A percentile compares a stretch with the other conserved stretches of the same genome.
phyloP scores from a whole-genome alignment of 1,140 invertebrate genomes.

The Euwallacea fornicatus region DNA sequence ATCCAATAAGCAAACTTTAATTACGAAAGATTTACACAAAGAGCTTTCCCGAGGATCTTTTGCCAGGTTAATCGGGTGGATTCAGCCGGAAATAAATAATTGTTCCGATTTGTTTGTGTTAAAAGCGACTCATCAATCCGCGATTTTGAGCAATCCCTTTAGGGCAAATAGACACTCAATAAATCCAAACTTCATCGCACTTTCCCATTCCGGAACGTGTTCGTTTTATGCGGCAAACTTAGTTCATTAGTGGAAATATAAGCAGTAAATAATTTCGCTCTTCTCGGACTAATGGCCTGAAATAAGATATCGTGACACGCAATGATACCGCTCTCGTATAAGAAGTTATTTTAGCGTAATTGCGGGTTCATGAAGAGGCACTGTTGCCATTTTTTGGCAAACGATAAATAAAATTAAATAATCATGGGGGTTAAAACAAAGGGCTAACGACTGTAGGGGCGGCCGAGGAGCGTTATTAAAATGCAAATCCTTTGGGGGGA shows the following conservation, averaged over 20 bases:
- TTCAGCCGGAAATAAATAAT: constrained; percentile 42
- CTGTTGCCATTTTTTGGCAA: neutral
- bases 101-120: constrained; percentile 41
- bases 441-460: neutral
- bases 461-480: constrained; percentile 46
- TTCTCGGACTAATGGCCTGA: constrained; percentile 42
- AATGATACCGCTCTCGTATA: constrained; percentile 48
- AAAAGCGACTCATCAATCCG: constrained; percentile 1
- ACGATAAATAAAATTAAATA: constrained; percentile 6
- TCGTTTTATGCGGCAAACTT: constrained; percentile 41
- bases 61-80: constrained; percentile 39
- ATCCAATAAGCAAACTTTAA: constrained; percentile 40
- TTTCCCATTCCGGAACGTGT: neutral
- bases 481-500: constrained; percentile 51
- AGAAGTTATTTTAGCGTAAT: neutral
- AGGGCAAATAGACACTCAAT: neutral
- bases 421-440: constrained; percentile 11
- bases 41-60: constrained; percentile 30
- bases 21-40: constrained; percentile 40
- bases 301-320: constrained; percentile 55
- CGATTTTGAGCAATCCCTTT: neutral
- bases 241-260: constrained; percentile 54
- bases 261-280: constrained; percentile 50
- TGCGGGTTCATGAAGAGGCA: neutral
- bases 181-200: constrained; percentile 1